A percentile compares a stretch with the other conserved stretches of the same genome.
These are phyloP conservation scores for Metacarcinus magister DNA, from an alignment of 2,888 invertebrate species.

Conservation along the genomic window DNA sequence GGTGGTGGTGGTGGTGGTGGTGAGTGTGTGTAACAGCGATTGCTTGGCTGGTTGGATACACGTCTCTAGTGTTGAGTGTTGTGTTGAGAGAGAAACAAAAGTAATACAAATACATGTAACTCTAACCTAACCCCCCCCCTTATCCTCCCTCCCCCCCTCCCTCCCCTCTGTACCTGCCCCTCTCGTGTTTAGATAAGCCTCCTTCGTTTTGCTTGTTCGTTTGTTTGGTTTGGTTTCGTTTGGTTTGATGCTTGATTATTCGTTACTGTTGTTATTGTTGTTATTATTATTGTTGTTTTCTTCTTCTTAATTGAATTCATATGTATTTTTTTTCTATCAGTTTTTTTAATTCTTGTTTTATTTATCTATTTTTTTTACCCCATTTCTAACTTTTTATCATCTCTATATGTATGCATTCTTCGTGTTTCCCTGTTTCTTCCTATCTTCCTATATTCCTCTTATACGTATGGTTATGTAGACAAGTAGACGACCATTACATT, in stretches of 20 bases:
- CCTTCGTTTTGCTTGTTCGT: not conserved
- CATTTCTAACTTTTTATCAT: no score
- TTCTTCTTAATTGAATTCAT: not conserved
- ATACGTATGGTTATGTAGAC: no score
- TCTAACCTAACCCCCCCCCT: not conserved
- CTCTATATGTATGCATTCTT: not conserved
- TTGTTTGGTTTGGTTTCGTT: not conserved
- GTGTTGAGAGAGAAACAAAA: slow-evolving; percentile 28
- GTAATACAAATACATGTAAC: slow-evolving; percentile 11
- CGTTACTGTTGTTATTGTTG: not conserved
- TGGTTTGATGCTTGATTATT: not conserved
- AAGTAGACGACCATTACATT: no score
- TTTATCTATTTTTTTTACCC: not conserved
- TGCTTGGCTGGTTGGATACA: not conserved
- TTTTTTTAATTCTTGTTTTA: not conserved
- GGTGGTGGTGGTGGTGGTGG: not conserved
- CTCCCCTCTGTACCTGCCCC: not conserved
- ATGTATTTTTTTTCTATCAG: not conserved
- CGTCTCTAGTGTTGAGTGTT: not conserved
- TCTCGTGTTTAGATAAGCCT: not conserved
- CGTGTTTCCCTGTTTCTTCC: not conserved
- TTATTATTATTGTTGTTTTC: not conserved
- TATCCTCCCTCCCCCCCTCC: not conserved
- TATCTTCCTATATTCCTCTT: not conserved
- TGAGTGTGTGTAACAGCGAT: slow-evolving; percentile 15